Evolutionary conservation across 2,888 invertebrate genomes (phyloP), one percentile per base, ranked within the genome.

Genomic region (Lordiphosa andalusiaca): DNA sequence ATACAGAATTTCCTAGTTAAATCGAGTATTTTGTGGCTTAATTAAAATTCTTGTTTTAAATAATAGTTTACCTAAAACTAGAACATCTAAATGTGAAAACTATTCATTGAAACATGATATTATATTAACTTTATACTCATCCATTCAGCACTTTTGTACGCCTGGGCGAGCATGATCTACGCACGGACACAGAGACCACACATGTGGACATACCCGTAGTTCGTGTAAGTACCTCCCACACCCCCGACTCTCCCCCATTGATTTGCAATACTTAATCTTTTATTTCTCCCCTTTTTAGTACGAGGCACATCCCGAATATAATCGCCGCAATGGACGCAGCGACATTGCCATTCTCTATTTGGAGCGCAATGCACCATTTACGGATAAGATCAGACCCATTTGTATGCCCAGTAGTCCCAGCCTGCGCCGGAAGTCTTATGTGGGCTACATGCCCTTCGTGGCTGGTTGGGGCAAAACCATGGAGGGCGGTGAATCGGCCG

Each of bases 261-360:
- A 3, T 13, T 16, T 16, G 1, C 1, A 1, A 16, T 16, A 16
- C 16, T 16, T 16, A 16, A 16, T 16, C 16, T 16, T 16, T 1
- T 16, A 16, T 16, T 16, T 16, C 16, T 16, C 1, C 16, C 1
- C 16, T 16, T 16, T 36, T 1, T 16, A 89, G 89, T 61, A 19
- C 10, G 73, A 70, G 7, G 13, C 53, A 3, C 85, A 90, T 80
- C 73, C 87, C 0, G 33, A 74, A 0, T 89, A 90, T 35, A 84
- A 77, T 47, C 41, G 55, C 2, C 56, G 60, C 0, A 88, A 91
- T 19, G 93, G 91, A 73, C 92, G 92, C 42, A 94, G 94, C 75
- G 97, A 98, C 86, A 94, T 98, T 57, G 96, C 94, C 0, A 86
- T 98, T 1, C 87, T 97, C 0, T 91, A 92, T 57, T 88, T 96